Evolutionary conservation across 2,797 vertebrate species (phyloP).

Genomic region (Cossypha polioptera): DNA sequence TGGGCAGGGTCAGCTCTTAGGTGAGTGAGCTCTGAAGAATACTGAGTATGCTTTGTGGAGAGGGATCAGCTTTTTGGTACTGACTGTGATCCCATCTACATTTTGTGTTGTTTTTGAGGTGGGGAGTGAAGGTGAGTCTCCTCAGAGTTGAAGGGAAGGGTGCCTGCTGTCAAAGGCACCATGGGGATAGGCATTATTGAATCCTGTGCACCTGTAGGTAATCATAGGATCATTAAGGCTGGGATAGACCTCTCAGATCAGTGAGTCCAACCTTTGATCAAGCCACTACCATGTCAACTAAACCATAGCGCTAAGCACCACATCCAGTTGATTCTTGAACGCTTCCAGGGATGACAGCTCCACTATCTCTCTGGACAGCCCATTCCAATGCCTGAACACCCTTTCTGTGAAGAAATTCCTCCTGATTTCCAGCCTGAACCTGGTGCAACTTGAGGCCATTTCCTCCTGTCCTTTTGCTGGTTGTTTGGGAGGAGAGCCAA

Average conservation of each 20-base stretch:
- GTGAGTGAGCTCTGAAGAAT: neutral
- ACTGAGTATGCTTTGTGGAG: neutral
- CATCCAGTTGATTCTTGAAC: neutral
- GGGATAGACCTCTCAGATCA: neutral
- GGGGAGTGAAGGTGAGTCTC: neutral
- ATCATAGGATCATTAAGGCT: neutral
- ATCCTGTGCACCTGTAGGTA: neutral
- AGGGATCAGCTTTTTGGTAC: neutral
- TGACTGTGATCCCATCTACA: accelerated
- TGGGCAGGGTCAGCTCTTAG: neutral
- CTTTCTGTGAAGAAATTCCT: neutral
- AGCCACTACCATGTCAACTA: neutral
- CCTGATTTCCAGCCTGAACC: neutral
- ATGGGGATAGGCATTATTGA: neutral
- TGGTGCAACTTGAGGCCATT: neutral
- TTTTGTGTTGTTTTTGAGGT: neutral
- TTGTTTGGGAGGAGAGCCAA: neutral
- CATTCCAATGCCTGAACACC: neutral
- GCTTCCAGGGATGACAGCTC: neutral
- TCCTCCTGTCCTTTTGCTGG: neutral
- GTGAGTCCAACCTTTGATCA: neutral
- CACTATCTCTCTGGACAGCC: neutral
- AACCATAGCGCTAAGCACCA: accelerated
- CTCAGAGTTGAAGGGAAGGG: neutral
- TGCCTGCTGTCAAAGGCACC: neutral